phyloP scores from a whole-genome alignment of 2,797 vertebrate genomes.

The Poeciliopsis presidionis region DNA sequence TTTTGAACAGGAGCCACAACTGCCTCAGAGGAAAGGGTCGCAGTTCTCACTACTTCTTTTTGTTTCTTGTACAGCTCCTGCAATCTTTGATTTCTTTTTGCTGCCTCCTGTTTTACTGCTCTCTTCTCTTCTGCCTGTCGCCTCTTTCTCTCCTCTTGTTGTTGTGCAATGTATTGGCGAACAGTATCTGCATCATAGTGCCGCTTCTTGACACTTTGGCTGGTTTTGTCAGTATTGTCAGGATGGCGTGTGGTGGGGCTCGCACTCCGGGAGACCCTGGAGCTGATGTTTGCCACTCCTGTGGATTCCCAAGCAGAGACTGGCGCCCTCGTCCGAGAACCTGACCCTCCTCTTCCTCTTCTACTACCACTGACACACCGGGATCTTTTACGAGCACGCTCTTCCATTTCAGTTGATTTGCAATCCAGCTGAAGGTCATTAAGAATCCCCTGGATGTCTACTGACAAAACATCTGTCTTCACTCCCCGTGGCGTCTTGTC shows the following conservation, averaged over 20 bases:
- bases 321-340: conserved; percentile 59
- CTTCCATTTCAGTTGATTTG: conserved; percentile 48
- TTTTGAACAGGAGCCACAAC: conserved; percentile 78
- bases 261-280: conserved; percentile 80
- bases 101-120: conserved; percentile 87
- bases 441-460: conserved; percentile 91
- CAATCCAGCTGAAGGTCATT: conserved; percentile 91
- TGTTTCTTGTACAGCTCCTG: conserved; percentile 95
- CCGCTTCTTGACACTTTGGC: conserved; percentile 84
- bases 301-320: conserved; percentile 58
- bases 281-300: conserved; percentile 27
- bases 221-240: conserved; percentile 72
- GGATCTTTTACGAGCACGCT: conserved; percentile 57
- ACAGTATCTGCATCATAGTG: conserved; percentile 93
- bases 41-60: conserved; percentile 71
- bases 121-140: conserved; percentile 89
- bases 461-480: conserved; percentile 84
- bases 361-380: conserved; percentile 38
- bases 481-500: conserved; percentile 47
- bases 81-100: conserved; percentile 90
- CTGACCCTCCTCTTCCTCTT: conserved; percentile 68
- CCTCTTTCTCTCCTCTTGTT: conserved; percentile 92
- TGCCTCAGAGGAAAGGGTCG: conserved; percentile 52
- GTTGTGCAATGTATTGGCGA: conserved; percentile 90
- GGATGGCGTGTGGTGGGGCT: conserved; percentile 84